Evolutionary conservation across 1,140 invertebrate genomes (phyloP).

Genomic region (Eurosta solidaginis): DNA sequence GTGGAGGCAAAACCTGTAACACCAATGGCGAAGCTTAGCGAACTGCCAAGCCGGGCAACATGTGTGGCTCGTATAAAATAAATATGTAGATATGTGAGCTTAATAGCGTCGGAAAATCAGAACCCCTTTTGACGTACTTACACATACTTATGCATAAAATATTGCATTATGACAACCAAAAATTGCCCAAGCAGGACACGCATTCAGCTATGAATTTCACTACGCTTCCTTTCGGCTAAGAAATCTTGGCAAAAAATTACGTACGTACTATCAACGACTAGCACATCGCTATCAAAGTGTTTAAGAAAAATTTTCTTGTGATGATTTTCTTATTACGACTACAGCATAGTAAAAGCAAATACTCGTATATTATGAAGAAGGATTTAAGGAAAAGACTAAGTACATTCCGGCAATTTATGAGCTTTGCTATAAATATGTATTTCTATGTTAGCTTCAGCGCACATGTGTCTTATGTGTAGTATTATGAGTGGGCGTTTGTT

Average conservation of each 20-base stretch:
- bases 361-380: constrained; percentile 38
- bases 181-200: neutral
- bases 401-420: constrained; percentile 14
- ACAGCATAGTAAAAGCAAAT: constrained; percentile 37
- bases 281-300: no score
- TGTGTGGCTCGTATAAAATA: constrained; percentile 39
- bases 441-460: neutral
- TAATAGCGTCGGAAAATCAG: neutral
- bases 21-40: constrained; percentile 45
- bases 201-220: neutral
- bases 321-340: constrained; percentile 48
- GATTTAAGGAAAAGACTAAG: constrained; percentile 26
- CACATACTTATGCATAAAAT: neutral
- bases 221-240: neutral
- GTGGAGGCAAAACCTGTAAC: constrained; percentile 37
- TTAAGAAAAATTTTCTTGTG: constrained; percentile 33
- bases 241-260: neutral
- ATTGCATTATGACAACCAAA: neutral
- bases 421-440: neutral
- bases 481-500: neutral
- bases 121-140: constrained; percentile 23
- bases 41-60: constrained; percentile 43
- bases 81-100: neutral
- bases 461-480: constrained; percentile 29
- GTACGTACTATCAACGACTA: no score